A percentile compares a stretch with the other conserved stretches of the same genome.
These are phyloP conservation scores for Drosophila prolongata DNA, from an alignment of 2,888 invertebrate genomes.

Conservation along the genomic window DNA sequence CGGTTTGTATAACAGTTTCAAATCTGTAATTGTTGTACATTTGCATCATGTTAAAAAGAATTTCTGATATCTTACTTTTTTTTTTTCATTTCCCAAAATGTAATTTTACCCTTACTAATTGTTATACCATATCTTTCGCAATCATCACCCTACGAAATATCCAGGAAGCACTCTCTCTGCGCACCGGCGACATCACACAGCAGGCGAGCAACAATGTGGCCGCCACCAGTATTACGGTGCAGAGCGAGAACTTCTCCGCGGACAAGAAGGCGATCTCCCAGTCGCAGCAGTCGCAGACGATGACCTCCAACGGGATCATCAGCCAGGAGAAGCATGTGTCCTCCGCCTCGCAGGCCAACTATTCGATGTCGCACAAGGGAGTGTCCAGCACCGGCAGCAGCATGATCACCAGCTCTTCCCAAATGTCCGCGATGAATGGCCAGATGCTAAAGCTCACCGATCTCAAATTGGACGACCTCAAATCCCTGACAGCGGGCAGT, in stretches of 20 bases:
- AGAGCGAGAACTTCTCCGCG: conserved; percentile 93
- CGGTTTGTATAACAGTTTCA: conserved; percentile 10
- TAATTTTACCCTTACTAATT: conserved; percentile 1
- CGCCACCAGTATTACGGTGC: conserved; percentile 92
- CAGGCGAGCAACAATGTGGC: conserved; percentile 94
- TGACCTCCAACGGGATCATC: conserved; percentile 91
- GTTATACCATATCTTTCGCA: background rate
- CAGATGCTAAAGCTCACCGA: conserved; percentile 86
- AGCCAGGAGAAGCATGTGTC: conserved; percentile 91
- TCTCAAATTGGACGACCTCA: conserved; percentile 93
- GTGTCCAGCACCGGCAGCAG: conserved; percentile 88
- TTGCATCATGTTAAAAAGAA: background rate
- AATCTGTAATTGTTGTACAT: conserved; percentile 13
- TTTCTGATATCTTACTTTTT: too few relatives aligned
- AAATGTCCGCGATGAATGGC: conserved; percentile 86
- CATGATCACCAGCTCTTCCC: conserved; percentile 86
- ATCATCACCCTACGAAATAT: conserved; percentile 38
- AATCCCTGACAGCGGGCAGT: conserved; percentile 90
- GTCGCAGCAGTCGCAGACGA: conserved; percentile 90
- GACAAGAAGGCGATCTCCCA: conserved; percentile 91
- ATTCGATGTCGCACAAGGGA: conserved; percentile 91
- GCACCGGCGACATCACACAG: conserved; percentile 92
- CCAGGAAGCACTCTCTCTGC: conserved; percentile 93
- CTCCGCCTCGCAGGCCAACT: conserved; percentile 90
- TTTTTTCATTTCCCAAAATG: background rate